Base-by-base conservation (phyloP, 2,888 invertebrate species). In the Spodoptera littoralis region DNA sequence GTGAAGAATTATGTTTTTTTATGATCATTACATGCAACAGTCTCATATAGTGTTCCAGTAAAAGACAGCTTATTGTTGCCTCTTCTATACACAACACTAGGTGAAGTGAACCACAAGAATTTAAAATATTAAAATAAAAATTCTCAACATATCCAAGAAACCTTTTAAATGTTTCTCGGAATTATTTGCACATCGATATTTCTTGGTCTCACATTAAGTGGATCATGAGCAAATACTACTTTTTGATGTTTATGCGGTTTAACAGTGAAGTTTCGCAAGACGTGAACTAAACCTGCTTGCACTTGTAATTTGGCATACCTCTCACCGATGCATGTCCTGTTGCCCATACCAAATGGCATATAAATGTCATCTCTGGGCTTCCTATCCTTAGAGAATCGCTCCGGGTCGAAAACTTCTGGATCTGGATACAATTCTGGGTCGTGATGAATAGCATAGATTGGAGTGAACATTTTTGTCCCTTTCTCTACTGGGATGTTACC, bases 341-440 rank as follows among this genome's bases (percentile, higher is more conserved):
- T 88, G 1, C 94, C 95, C 76, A 84, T 91, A 0, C 95, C 94
- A 70, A 94, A 95, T 2, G 94, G 92, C 74, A 92, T 71, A 62
- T 88, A 94, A 1, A 84, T 79, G 18, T 84, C 78, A 11, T 88
- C 66, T 3, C 53, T 62, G 12, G 49, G 53, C 41, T 73, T 72
- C 3, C 63, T 60, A 27, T 87, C 87, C 1, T 82, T 75, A 4
- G 82, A 73, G 70, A 91, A 91, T 63, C 93, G 83, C 8, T 94
- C 91, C 0, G 94, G 94, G 63, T 91, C 85, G 77, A 93, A 94
- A 1, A 84, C 83, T 41, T 91, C 85, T 0, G 95, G 95, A n/a
- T 95, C 78, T 0, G 90, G 84, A 72, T 87, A 94, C 60, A 88
- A 86, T 46, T 89, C 77, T 0, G 91, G 86, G 70, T 95, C 94